These are phyloP conservation scores for Henricia sp. DNA, from an alignment of 53 echinoderm and acorn worm genomes.

Conservation along the genomic window DNA sequence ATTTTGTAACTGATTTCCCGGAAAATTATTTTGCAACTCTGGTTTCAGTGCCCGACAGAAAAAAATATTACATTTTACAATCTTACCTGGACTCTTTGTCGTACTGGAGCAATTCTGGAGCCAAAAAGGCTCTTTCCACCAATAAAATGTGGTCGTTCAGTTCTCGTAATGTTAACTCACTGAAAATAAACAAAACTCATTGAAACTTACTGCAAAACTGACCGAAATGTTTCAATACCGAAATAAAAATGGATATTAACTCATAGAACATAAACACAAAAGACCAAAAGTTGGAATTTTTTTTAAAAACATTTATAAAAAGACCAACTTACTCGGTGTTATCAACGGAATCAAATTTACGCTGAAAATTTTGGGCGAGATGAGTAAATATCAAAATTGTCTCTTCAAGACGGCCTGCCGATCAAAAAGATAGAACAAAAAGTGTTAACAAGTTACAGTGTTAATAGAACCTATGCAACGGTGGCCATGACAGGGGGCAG, in stretches of 20 bases:
- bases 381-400: neutral
- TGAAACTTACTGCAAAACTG: neutral
- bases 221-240: neutral
- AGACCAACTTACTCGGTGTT: constrained; percentile 27
- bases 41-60: too few relatives aligned
- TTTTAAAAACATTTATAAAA: neutral
- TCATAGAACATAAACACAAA: neutral
- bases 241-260: neutral
- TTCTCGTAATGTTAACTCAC: constrained; percentile 63
- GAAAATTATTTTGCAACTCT: too few relatives aligned
- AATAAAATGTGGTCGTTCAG: constrained; percentile 75
- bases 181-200: neutral
- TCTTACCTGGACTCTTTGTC: constrained; percentile 79
- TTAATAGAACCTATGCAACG: too few relatives aligned
- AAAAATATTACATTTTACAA: too few relatives aligned
- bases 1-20: too few relatives aligned
- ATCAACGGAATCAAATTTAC: constrained; percentile 3
- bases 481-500: too few relatives aligned
- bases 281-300: neutral
- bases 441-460: too few relatives aligned
- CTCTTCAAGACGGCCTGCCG: constrained; percentile 10
- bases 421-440: neutral
- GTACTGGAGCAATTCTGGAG: constrained; percentile 33
- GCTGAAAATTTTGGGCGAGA: constrained; percentile 27
- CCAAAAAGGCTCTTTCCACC: constrained; percentile 78